A percentile compares a stretch with the other conserved stretches of the same genome.
phyloP scores from a whole-genome alignment of 2,888 invertebrate genomes.

The Scrobipalpa atriplicella region DNA sequence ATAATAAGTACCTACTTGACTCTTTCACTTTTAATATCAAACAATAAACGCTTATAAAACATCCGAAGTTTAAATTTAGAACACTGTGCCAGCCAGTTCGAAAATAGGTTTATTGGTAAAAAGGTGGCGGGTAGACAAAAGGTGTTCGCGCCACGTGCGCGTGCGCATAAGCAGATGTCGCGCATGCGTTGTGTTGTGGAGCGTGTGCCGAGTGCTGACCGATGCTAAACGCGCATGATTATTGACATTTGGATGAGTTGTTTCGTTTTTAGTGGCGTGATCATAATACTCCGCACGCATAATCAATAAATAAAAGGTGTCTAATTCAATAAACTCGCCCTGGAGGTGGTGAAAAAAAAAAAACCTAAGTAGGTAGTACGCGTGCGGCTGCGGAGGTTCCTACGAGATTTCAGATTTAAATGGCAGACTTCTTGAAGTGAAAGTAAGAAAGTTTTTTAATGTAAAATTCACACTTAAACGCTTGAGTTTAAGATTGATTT shows the following conservation, averaged over 20 bases:
- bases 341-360: too few relatives aligned
- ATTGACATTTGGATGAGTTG: not conserved
- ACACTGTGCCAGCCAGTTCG: conserved; percentile 65
- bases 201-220: conserved; percentile 9
- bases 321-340: too few relatives aligned
- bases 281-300: too few relatives aligned
- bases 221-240: conserved; percentile 26
- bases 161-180: conserved; percentile 69
- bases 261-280: not conserved
- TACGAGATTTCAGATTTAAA: too few relatives aligned
- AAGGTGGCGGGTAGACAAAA: conserved; percentile 66
- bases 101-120: conserved; percentile 69
- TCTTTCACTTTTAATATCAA: not conserved
- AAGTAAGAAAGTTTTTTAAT: too few relatives aligned
- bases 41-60: not conserved
- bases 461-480: too few relatives aligned
- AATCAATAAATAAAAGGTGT: too few relatives aligned
- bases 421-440: too few relatives aligned
- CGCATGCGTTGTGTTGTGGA: conserved; percentile 30
- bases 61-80: conserved; percentile 52
- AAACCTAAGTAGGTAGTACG: too few relatives aligned
- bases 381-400: too few relatives aligned
- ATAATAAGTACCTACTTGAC: too few relatives aligned
- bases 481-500: too few relatives aligned
- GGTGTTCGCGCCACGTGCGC: conserved; percentile 75